Base-by-base conservation (phyloP, 1,140 invertebrate genomes). In the Lasioglossum albipes region DNA sequence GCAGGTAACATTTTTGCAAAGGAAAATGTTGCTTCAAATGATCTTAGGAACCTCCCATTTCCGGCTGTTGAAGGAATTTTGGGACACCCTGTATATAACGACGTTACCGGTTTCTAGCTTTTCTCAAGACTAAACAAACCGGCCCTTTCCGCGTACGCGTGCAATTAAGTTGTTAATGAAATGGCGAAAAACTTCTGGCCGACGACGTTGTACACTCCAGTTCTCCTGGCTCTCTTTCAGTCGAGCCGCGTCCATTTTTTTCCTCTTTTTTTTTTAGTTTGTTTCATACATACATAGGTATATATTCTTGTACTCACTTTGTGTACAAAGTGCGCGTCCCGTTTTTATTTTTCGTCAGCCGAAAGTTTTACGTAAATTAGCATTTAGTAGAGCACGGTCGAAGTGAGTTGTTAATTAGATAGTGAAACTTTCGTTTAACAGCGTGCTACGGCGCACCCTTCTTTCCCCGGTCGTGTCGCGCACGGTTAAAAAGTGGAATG, bases 371-470 rank as follows among this genome's bases (percentile, higher is more conserved):
- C 41, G 41, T 59, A 76, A 76, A 76, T 69, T 69, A 45, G 41
- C 66, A 76, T 22, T 61, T 45, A 7, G 49, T 59, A 4, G 49
- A 7, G n/a, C 12, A 69, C 36, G 66, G 52, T 45, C 36, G 36
- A 31, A 22, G 22, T 42, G 75, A 59, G 31, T 45, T 76, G 52
- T 61, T 76, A 76, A 69, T 76, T 76, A 61, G 41, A 59, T 70
- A 61, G 41, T 31, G 66, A 76, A 75, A 75, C 74, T 75, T 75
- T 27, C 64, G 16, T 76, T 69, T 45, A 76, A 27, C 31, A 27
- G 10, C 61, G 5, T 16, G 42, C n/a, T 22, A 68, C 7, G 10
- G 2, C 10, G 9, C 42, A 12, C 20, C 31, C 49, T 27, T 42
- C 22, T 59, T n/a, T 49, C 5, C 16, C 4, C 18, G 31, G 1